Evolutionary conservation across 2,888 invertebrate genomes (phyloP).

Genomic region (Strigamia transsilvanica): DNA sequence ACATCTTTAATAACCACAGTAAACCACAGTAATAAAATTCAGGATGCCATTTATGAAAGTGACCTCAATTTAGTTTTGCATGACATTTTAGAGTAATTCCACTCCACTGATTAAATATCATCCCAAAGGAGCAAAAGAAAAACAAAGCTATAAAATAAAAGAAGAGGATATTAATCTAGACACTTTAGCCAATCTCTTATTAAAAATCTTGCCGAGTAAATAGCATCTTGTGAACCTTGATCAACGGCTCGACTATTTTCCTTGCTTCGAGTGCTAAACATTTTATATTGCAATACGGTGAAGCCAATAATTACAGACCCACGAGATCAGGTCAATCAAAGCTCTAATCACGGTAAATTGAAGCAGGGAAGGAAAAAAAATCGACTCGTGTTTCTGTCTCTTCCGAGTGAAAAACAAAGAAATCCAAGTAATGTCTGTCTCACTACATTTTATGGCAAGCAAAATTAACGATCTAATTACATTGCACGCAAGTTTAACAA

Average conservation of each 20-base stretch:
- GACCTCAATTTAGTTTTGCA: constrained; percentile 38
- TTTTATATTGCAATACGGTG: not conserved
- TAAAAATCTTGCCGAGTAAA: constrained; percentile 12
- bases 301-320: constrained; percentile 10
- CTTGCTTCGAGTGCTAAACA: not conserved
- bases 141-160: constrained; percentile 38
- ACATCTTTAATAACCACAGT: not conserved
- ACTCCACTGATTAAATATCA: constrained; percentile 36
- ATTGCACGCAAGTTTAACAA: too few relatives aligned
- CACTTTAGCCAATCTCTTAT: constrained; percentile 29
- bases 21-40: not conserved
- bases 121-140: constrained; percentile 26
- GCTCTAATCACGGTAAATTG: constrained; percentile 22
- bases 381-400: not conserved
- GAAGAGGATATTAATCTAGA: constrained; percentile 20
- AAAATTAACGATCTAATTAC: not conserved
- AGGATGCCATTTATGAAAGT: constrained; percentile 5
- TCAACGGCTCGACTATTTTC: not conserved
- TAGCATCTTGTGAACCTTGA: constrained; percentile 19
- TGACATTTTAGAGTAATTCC: constrained; percentile 33
- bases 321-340: not conserved
- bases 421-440: not conserved
- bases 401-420: not conserved
- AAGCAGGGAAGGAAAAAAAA: not conserved
- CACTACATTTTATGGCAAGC: not conserved